Evolutionary conservation across 1,140 invertebrate genomes (phyloP).

Genomic region (Paraescarpia echinospica): DNA sequence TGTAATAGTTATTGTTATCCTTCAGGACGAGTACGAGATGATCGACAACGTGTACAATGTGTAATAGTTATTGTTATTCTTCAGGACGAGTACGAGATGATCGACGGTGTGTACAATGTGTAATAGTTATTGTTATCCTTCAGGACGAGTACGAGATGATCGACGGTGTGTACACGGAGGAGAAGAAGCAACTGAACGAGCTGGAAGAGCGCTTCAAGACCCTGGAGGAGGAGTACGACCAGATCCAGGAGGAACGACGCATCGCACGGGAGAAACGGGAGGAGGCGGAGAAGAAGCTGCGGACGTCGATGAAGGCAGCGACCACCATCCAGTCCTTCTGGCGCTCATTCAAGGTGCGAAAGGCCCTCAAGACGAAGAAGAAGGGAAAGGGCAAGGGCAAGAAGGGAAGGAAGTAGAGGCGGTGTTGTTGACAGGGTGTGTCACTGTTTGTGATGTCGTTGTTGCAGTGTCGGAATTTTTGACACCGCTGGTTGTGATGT

Average conservation of each 20-base stretch:
- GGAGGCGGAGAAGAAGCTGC: slow-evolving; percentile 50
- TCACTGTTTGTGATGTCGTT: background rate
- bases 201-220: slow-evolving; percentile 56
- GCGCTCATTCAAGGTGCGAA: slow-evolving; percentile 58
- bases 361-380: slow-evolving; percentile 53
- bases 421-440: background rate
- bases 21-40: too few relatives aligned
- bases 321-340: slow-evolving; percentile 58
- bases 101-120: background rate
- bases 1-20: too few relatives aligned
- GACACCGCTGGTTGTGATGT: background rate
- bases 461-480: background rate
- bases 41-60: too few relatives aligned
- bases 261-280: slow-evolving; percentile 50
- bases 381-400: slow-evolving; percentile 43
- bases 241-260: slow-evolving; percentile 51
- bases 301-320: slow-evolving; percentile 50
- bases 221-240: slow-evolving; percentile 53
- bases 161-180: slow-evolving; percentile 52
- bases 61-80: background rate
- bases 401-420: slow-evolving; percentile 41
- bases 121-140: slow-evolving; percentile 7
- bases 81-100: background rate
- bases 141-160: slow-evolving; percentile 58
- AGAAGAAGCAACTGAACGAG: slow-evolving; percentile 57